Evolutionary conservation across 2,797 vertebrate genomes (phyloP), one percentile per base, ranked within the genome.

Genomic region (Neosalanx taihuensis): DNA sequence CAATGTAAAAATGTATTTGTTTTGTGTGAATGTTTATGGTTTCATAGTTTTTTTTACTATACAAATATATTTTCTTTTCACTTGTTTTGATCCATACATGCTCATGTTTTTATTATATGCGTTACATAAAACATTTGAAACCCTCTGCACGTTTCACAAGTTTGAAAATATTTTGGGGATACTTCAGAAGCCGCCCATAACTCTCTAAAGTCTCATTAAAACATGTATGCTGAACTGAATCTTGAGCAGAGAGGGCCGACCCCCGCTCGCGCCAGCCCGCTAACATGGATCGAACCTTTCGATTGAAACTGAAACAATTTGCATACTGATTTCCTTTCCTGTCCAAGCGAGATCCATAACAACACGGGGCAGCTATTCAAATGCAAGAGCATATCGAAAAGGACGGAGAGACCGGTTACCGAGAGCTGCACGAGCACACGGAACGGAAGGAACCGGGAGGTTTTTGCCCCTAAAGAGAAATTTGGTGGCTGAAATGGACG

Each of bases 281-380:
- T 90, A 89, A 87, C 88, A 84, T 93, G 93, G 96, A 99, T 98
- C 96, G 96, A 98, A 97, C 94, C 94, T 95, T 98, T 98, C 97
- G 97, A 98, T 99, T 96, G 96, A 94, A 95, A 97, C 95, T 92
- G 95, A 96, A 95, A 94, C 94, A 94, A 98, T 98, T 97, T 98
- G 97, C 97, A 98, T 98, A 97, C 94, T 95, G 96, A 97, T 98
- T 96, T 94, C 91, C 94, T 95, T 94, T 94, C 94, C 91, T 26
- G 93, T 88, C 87, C 84, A 85, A 92, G 83, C 92, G 91, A 46
- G 93, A 96, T 95, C 95, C 93, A 93, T 96, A 96, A 95, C 93
- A 89, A 93, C 94, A 91, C 92, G 90, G 94, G 94, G 90, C 94
- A 90, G 94, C 94, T 94, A 95, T 96, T 97, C 94, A 95, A 94